These are phyloP conservation scores for Corythoichthys intestinalis DNA, from an alignment of 2,113 vertebrate genomes.

Conservation along the genomic window DNA sequence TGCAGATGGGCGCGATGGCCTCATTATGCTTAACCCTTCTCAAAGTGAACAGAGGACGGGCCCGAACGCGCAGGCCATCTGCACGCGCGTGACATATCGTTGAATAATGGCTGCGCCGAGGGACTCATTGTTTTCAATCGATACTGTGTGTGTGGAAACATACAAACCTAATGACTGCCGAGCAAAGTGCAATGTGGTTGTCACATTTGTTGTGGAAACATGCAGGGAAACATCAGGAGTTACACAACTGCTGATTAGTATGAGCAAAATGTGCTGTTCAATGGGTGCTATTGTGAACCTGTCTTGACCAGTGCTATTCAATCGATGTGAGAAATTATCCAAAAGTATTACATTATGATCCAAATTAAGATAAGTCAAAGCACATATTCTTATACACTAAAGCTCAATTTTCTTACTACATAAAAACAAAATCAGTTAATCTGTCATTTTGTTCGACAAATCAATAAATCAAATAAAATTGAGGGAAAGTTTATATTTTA, in stretches of 20 bases:
- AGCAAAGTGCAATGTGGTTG: background rate
- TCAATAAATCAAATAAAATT: too few relatives aligned
- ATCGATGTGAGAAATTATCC: background rate
- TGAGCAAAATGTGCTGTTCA: constrained; percentile 16
- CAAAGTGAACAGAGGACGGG: constrained; percentile 32
- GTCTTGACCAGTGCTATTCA: background rate
- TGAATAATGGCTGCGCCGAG: constrained; percentile 35
- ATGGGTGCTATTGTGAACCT: constrained; percentile 23
- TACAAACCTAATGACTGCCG: constrained; percentile 3
- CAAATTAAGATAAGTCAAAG: too few relatives aligned
- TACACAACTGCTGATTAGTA: constrained; percentile 36
- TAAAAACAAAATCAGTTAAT: too few relatives aligned
- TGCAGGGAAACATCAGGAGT: constrained; percentile 1
- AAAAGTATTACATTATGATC: too few relatives aligned
- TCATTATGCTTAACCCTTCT: constrained; percentile 47
- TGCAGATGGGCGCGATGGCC: constrained; percentile 45
- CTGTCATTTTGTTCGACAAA: too few relatives aligned
- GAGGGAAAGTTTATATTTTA: too few relatives aligned
- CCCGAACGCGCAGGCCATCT: constrained; percentile 36
- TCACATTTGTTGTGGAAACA: constrained; percentile 11
- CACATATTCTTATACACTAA: too few relatives aligned
- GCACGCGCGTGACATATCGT: constrained; percentile 38
- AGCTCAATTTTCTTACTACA: too few relatives aligned
- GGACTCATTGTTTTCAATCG: constrained; percentile 36
- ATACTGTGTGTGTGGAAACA: constrained; percentile 15